Evolutionary conservation across 1,140 invertebrate species (phyloP).

Genomic region (Harpegnathos saltator): DNA sequence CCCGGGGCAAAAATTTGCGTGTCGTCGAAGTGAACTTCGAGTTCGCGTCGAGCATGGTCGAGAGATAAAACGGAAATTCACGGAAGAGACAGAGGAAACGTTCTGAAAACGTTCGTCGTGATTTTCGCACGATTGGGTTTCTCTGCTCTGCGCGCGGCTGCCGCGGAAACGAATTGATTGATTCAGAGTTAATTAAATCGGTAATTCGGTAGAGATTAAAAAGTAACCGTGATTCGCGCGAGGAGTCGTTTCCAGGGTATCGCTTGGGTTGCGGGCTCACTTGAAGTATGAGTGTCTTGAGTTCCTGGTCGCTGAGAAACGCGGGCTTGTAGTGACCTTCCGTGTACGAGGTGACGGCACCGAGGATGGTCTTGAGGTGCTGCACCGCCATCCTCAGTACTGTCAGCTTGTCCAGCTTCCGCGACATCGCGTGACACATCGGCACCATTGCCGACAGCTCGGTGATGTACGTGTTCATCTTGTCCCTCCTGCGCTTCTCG

Average conservation of each 20-base stretch:
- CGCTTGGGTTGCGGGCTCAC: constrained; percentile 82
- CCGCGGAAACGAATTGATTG: too few species aligned
- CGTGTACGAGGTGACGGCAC: constrained; percentile 92
- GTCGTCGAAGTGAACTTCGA: constrained; percentile 38
- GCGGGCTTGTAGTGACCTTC: constrained; percentile 94
- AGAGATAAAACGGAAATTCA: too few species aligned
- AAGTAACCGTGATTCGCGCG: too few species aligned
- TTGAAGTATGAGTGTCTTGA: constrained; percentile 93
- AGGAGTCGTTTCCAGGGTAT: background rate
- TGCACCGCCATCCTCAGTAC: constrained; percentile 97
- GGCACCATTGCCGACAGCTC: constrained; percentile 96
- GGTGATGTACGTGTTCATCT: constrained; percentile 98
- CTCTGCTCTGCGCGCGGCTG: too few species aligned
- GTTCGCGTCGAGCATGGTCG: background rate
- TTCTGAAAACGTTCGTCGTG: too few species aligned
- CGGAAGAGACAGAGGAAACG: too few species aligned
- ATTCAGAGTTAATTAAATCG: too few species aligned
- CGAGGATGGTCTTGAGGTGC: constrained; percentile 93
- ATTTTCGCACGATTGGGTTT: too few species aligned
- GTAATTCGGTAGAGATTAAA: too few species aligned
- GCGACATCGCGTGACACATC: constrained; percentile 96
- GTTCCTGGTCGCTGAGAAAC: constrained; percentile 95
- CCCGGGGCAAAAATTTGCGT: constrained; percentile 57
- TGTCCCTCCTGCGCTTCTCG: constrained; percentile 96
- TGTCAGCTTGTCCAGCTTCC: constrained; percentile 97